Evolutionary conservation across 1,140 invertebrate genomes (phyloP).

Genomic region (Lasaia peninsularis): DNA sequence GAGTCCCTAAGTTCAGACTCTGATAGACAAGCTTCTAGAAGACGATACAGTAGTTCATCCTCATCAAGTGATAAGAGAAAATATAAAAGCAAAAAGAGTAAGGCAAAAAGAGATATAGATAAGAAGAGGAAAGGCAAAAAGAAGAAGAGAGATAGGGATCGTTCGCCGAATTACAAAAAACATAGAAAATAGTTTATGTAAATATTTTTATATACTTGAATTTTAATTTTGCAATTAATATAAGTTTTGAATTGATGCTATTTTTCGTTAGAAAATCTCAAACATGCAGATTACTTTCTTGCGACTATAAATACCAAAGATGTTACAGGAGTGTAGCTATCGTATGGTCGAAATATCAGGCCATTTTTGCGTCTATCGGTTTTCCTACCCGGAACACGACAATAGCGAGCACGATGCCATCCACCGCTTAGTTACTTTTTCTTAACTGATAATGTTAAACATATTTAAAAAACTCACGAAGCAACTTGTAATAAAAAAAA

Average conservation of each 20-base stretch:
- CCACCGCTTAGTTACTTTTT: too few relatives aligned
- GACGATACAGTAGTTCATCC: conserved; percentile 38
- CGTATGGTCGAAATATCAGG: too few relatives aligned
- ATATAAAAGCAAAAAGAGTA: conserved; percentile 42
- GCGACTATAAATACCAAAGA: too few relatives aligned
- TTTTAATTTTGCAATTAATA: conserved; percentile 13
- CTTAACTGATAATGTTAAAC: too few relatives aligned
- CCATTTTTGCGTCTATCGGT: too few relatives aligned
- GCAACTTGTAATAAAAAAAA: too few relatives aligned
- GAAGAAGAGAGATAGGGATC: conserved; percentile 71
- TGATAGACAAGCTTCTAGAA: conserved; percentile 25
- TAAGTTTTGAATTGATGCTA: conserved; percentile 1
- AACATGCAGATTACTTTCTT: too few relatives aligned
- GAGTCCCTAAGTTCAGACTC: conserved; percentile 14
- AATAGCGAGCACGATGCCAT: too few relatives aligned
- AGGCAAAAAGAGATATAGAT: conserved; percentile 65
- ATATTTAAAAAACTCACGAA: too few relatives aligned
- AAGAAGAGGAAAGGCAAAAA: conserved; percentile 75
- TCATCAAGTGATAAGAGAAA: conserved; percentile 29
- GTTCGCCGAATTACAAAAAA: conserved; percentile 64
- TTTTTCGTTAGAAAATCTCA: too few relatives aligned
- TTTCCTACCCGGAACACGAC: too few relatives aligned
- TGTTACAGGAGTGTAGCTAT: too few relatives aligned
- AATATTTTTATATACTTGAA: conserved; percentile 23
- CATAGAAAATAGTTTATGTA: conserved; percentile 53